phyloP scores from a whole-genome alignment of 2,888 invertebrate species.

The Drosophila cyrtoloma region DNA sequence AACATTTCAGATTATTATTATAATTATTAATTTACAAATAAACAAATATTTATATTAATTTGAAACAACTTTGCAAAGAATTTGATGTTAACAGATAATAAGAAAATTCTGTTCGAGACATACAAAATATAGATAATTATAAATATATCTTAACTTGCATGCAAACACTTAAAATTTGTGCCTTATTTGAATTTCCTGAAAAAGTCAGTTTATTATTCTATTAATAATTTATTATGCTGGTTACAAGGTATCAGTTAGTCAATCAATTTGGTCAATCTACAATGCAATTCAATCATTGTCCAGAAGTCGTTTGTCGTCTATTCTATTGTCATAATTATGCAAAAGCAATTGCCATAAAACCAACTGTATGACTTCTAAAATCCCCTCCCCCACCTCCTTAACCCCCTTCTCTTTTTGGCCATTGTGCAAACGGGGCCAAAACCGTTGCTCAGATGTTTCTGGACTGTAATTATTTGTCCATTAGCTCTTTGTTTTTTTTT shows the following conservation, averaged over 20 bases:
- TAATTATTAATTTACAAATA: too few relatives aligned
- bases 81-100: too few relatives aligned
- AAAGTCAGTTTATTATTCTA: neutral
- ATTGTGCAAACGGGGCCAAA: slow-evolving; percentile 50
- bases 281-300: slow-evolving; percentile 11
- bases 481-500: slow-evolving; percentile 40
- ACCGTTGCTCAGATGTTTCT: slow-evolving; percentile 49
- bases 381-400: neutral
- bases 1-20: too few relatives aligned
- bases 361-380: slow-evolving; percentile 28
- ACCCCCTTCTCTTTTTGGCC: slow-evolving; percentile 1
- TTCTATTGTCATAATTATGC: slow-evolving; percentile 49
- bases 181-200: too few relatives aligned
- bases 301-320: slow-evolving; percentile 32
- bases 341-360: slow-evolving; percentile 67
- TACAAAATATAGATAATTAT: too few relatives aligned
- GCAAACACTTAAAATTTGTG: neutral
- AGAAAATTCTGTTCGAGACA: too few relatives aligned
- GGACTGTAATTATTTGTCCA: slow-evolving; percentile 73
- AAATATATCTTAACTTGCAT: neutral
- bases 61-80: too few relatives aligned
- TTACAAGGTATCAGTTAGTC: neutral
- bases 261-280: neutral
- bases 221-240: neutral
- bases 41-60: too few relatives aligned